Evolutionary conservation across 1,140 invertebrate species (phyloP).

Genomic region (Brachionus rotundiformis): DNA sequence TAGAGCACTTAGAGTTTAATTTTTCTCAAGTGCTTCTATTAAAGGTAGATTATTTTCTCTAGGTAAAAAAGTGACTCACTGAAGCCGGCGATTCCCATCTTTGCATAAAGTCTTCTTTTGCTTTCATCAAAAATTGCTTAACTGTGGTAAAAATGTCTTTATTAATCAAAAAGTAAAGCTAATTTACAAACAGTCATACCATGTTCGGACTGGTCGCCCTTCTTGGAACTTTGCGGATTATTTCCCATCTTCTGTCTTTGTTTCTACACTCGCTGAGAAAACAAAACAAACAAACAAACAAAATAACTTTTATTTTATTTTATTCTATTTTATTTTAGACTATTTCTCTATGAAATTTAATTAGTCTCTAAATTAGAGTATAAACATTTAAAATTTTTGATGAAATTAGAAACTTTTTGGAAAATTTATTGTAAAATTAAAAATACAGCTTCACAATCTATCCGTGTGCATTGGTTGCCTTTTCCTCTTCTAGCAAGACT

Average conservation of each 20-base stretch:
- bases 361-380: constrained; percentile 14
- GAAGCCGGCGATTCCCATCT: background rate
- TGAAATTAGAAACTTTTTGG: background rate
- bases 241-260: constrained; percentile 36
- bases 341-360: background rate
- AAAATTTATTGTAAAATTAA: no score
- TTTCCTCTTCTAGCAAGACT: background rate
- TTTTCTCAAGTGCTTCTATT: background rate
- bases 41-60: background rate
- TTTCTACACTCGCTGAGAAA: no score
- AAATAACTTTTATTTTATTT: background rate
- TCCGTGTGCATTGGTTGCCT: constrained; percentile 6
- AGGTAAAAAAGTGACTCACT: background rate
- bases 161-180: background rate
- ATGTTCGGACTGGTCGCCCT: constrained; percentile 47
- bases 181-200: background rate
- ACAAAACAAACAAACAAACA: background rate
- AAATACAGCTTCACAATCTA: background rate
- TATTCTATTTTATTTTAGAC: no score
- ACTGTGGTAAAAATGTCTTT: background rate
- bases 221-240: constrained; percentile 40
- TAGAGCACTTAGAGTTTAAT: background rate
- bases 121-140: constrained; percentile 36
- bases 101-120: constrained; percentile 49
- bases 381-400: background rate